phyloP scores from a whole-genome alignment of 1,140 invertebrate genomes.

The Phymastichus coffea region DNA sequence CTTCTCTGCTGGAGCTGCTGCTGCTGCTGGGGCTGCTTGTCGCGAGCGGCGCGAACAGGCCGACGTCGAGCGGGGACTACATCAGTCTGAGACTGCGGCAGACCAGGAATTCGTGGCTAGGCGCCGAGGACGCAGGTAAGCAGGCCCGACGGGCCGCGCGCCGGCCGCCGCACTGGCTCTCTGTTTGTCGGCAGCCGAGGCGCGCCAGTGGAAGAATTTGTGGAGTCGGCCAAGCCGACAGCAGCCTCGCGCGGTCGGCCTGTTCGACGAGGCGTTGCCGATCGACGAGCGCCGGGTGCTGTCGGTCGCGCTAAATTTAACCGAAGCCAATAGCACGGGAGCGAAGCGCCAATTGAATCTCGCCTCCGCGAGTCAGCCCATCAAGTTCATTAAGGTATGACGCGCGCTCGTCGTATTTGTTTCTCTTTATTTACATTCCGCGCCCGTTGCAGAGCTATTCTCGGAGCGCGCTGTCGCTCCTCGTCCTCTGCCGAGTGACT shows the following conservation, averaged over 20 bases:
- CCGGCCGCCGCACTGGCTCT: too few relatives aligned
- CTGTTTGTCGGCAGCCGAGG: too few relatives aligned
- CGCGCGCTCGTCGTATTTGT: too few relatives aligned
- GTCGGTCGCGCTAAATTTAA: not conserved
- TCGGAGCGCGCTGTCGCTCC: conserved; percentile 33
- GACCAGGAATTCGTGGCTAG: too few relatives aligned
- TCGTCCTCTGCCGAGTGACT: conserved; percentile 33
- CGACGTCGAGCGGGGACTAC: too few relatives aligned
- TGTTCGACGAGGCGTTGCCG: conserved; percentile 28
- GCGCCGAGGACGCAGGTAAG: too few relatives aligned
- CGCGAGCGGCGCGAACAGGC: too few relatives aligned
- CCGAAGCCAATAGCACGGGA: conserved; percentile 12
- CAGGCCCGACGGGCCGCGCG: too few relatives aligned
- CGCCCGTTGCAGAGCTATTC: conserved; percentile 28
- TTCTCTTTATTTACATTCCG: not conserved
- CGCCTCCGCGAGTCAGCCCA: not conserved
- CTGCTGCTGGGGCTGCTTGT: too few relatives aligned
- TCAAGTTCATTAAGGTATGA: conserved; percentile 35
- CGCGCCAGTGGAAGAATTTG: conserved; percentile 32
- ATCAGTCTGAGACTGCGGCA: too few relatives aligned
- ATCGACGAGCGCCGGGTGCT: conserved; percentile 29
- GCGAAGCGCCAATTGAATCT: conserved; percentile 11
- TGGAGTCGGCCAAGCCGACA: conserved; percentile 23
- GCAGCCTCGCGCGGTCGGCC: conserved; percentile 21
- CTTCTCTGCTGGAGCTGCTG: too few relatives aligned